Evolutionary conservation across 2,113 vertebrate genomes (phyloP).

Genomic region (Rhinolophus sinicus): DNA sequence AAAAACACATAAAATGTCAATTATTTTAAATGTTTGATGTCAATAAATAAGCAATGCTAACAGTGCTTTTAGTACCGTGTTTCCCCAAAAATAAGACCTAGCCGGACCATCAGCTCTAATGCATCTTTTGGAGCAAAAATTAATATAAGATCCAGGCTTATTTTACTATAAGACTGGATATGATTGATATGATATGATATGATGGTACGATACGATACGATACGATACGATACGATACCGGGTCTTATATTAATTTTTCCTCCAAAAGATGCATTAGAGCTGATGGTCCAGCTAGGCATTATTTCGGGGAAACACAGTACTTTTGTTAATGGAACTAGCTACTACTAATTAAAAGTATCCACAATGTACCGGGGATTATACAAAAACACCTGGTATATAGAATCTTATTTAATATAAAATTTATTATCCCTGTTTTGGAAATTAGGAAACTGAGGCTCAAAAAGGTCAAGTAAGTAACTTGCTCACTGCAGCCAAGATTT

Average conservation of each 20-base stretch:
- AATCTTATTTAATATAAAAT: slow-evolving; percentile 42
- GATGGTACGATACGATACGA: too few species aligned
- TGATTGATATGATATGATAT: too few species aligned
- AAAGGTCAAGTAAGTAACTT: slow-evolving; percentile 2
- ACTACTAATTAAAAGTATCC: not conserved
- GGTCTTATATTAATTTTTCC: too few species aligned
- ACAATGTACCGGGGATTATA: not conserved
- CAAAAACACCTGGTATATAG: not conserved
- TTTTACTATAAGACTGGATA: too few species aligned
- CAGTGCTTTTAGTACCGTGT: not conserved
- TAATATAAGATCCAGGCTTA: too few species aligned
- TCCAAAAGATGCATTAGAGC: too few species aligned
- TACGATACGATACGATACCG: too few species aligned
- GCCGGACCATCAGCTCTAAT: too few species aligned
- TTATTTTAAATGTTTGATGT: slow-evolving; percentile 11
- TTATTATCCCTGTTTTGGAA: slow-evolving; percentile 15
- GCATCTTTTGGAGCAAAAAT: too few species aligned
- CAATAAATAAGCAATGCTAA: slow-evolving; percentile 41
- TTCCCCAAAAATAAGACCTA: too few species aligned
- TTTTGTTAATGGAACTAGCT: not conserved
- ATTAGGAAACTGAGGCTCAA: not conserved
- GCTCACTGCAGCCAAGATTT: not conserved
- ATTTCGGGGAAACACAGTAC: not conserved
- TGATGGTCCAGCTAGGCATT: too few species aligned
- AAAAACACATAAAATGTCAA: slow-evolving; percentile 18